A percentile compares a stretch with the other conserved stretches of the same genome.
These are phyloP conservation scores for Procavia capensis DNA, from an alignment of 2,113 vertebrate genomes.

Conservation along the genomic window DNA sequence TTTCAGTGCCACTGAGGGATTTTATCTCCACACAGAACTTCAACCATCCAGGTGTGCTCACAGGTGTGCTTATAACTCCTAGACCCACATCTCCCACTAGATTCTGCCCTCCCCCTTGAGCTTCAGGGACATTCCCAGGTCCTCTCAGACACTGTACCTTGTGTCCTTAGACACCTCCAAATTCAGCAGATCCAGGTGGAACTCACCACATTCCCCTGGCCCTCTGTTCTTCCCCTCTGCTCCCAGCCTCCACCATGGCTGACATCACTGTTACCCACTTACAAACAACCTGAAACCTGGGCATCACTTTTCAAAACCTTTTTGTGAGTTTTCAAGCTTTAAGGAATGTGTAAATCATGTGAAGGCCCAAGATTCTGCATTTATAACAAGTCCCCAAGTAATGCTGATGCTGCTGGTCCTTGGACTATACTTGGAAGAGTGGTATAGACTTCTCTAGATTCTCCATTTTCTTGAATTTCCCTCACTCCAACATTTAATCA, in stretches of 20 bases:
- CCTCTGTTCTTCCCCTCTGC: not conserved
- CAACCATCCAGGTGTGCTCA: not conserved
- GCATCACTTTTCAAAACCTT: not conserved
- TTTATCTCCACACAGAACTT: not conserved
- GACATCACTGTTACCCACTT: not conserved
- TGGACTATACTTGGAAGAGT: not conserved
- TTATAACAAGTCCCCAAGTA: not conserved
- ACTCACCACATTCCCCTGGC: too few relatives aligned
- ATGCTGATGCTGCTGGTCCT: not conserved
- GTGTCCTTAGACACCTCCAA: not conserved
- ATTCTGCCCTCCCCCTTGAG: fast-evolving
- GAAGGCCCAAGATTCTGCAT: not conserved
- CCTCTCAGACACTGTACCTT: not conserved
- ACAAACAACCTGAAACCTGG: not conserved
- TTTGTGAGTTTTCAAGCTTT: not conserved
- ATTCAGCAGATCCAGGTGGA: not conserved
- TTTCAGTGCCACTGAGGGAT: not conserved
- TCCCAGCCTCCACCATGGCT: not conserved
- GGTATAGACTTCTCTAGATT: not conserved
- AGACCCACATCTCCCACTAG: not conserved
- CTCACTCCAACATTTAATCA: not conserved
- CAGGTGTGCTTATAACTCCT: not conserved
- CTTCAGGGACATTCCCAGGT: not conserved
- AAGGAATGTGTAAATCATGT: not conserved
- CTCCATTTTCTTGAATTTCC: too few relatives aligned